A percentile compares a stretch with the other conserved stretches of the same genome.
These are phyloP conservation scores for Sorex araneus DNA, from an alignment of 2,113 vertebrate genomes.

Conservation along the genomic window DNA sequence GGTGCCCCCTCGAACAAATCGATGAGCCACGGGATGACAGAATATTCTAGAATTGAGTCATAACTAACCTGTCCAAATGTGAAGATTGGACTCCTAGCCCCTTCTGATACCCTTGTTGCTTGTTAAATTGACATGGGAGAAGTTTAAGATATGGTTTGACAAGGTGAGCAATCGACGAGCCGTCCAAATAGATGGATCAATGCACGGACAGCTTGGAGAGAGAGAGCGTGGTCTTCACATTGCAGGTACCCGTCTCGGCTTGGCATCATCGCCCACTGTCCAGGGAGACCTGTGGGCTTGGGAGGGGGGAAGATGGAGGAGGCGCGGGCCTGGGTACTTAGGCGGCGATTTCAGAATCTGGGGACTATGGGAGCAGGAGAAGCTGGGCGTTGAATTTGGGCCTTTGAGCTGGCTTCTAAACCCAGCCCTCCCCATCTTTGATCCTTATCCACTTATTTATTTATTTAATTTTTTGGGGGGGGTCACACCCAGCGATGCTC, in stretches of 20 bases:
- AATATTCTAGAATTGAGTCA: neutral
- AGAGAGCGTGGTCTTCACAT: neutral
- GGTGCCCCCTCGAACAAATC: no score
- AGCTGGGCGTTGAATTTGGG: no score
- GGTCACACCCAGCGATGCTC: no score
- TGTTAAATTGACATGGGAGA: slow-evolving; percentile 15
- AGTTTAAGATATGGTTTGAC: neutral
- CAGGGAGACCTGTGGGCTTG: no score
- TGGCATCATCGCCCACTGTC: neutral
- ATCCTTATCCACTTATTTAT: no score
- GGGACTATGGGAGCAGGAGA: neutral
- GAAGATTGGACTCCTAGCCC: neutral
- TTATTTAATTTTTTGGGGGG: no score
- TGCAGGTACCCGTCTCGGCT: neutral
- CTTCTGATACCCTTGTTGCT: slow-evolving; percentile 36
- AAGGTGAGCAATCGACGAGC: neutral
- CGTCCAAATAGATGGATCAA: neutral
- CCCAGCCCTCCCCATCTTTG: no score
- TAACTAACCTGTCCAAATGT: neutral
- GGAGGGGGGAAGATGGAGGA: neutral
- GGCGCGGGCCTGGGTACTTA: neutral
- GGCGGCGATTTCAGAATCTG: neutral
- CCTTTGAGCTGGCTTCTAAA: no score
- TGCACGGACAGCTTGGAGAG: neutral
- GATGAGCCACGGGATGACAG: no score